Base-by-base conservation (phyloP, 2,797 vertebrate genomes). In the Gadopsis bispinosus region DNA sequence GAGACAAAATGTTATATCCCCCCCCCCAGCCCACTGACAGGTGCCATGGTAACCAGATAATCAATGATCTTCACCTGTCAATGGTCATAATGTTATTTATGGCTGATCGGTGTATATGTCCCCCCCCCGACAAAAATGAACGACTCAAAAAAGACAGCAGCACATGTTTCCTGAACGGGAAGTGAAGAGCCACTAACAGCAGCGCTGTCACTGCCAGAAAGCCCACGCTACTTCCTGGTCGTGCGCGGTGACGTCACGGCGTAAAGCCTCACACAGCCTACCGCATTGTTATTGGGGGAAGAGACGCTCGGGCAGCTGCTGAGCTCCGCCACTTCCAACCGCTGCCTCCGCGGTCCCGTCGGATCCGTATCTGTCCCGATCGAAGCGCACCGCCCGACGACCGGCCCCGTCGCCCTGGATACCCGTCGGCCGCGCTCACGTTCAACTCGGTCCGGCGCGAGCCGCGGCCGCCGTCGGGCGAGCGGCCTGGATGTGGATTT, bases 221-320 rank as follows among this genome's bases (percentile, higher is more conserved):
- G 4, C 10, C 39, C 8, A 7, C 41, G 22, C 11, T 2, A 83
- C 88, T 94, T 94, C 93, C 93, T 80, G 83, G 72, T 91, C 7
- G 65, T 78, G 20, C 94, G 92, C 33, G 29, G 3, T 91, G 80
- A 94, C 94, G 93, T 92, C 84, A 81, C 26, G 37, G 16, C 88
- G 84, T 37, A 64, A 60, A 77, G 87, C 47, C 89, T 81, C 86
- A 62, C 83, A 87, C 90, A 91, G 83, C 95, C 94, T 39, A 41
- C 39, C 39, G 95, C 95, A 95, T 96, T 96, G 95, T 96, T 96
- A 94, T 96, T 94, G 92, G 93, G 93, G 93, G 92, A 90, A 91
- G 87, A 92, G 91, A 86, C 91, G 91, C 90, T 92, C 88, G 83
- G 90, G 69, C 86, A 77, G 80, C 79, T 69, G 84, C 89, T 84